phyloP scores from a whole-genome alignment of 2,797 vertebrate species.

The Halcyon chelicuti region DNA sequence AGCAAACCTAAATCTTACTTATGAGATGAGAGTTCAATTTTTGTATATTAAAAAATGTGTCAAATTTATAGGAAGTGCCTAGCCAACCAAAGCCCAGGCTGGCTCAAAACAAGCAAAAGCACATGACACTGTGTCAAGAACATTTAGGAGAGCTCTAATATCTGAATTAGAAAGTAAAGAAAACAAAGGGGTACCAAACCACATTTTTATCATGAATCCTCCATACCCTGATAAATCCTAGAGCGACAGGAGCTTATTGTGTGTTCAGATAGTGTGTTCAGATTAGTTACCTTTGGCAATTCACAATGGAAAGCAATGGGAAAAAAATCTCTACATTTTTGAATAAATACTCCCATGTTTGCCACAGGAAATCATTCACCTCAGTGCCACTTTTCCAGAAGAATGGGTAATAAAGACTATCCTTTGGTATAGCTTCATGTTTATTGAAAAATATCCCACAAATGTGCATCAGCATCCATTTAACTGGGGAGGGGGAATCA shows the following conservation, averaged over 20 bases:
- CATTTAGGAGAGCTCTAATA: background rate
- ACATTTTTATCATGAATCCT: background rate
- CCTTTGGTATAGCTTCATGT: background rate
- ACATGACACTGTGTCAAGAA: background rate
- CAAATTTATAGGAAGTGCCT: background rate
- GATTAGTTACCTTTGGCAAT: background rate
- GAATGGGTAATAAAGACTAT: background rate
- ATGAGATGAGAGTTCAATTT: background rate
- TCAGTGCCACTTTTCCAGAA: background rate
- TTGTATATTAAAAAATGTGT: background rate
- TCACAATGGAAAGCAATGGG: background rate
- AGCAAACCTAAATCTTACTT: background rate
- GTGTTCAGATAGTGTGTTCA: background rate
- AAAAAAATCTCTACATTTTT: background rate
- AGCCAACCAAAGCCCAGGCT: background rate
- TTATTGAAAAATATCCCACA: background rate
- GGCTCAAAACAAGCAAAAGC: background rate
- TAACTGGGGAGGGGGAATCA: background rate
- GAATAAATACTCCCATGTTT: background rate
- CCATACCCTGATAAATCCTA: background rate
- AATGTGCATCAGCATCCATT: rapidly evolving
- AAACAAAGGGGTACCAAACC: background rate
- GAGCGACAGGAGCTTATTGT: background rate
- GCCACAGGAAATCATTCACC: background rate
- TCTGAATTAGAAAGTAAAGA: background rate